Percentiles rank a stretch among this genome's conserved stretches.
Conservation (phyloP, 2,888 invertebrate genomes). For the Leucoma salicis region DNA sequence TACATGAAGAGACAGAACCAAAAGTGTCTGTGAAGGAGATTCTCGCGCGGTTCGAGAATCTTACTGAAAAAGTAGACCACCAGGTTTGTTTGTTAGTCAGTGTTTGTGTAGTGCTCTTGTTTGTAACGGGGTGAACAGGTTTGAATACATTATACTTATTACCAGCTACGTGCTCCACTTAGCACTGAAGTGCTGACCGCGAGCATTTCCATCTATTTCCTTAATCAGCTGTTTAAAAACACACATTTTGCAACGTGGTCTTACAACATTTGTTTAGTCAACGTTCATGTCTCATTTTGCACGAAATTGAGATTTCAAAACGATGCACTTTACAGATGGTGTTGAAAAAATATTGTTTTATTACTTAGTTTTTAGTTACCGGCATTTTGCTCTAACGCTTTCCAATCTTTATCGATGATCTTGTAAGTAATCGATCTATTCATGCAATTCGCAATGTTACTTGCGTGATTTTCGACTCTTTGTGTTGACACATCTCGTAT, state of each 20-base stretch:
- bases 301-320: constrained; percentile 37
- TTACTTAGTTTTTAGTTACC: constrained; percentile 28
- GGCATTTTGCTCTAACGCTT: constrained; percentile 35
- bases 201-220: constrained; percentile 26
- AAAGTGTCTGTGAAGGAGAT: constrained; percentile 93
- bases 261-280: constrained; percentile 36
- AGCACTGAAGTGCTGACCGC: constrained; percentile 14
- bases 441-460: constrained; percentile 26
- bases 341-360: constrained; percentile 40
- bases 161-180: constrained; percentile 23
- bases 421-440: constrained; percentile 47
- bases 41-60: constrained; percentile 89
- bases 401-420: constrained; percentile 48
- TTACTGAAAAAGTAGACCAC: constrained; percentile 75
- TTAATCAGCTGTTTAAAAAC: constrained; percentile 39
- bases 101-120: constrained; percentile 31
- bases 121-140: constrained; percentile 33
- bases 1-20: constrained; percentile 90
- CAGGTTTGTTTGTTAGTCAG: constrained; percentile 52
- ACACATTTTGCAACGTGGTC: constrained; percentile 31
- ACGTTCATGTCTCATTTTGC: constrained; percentile 24
- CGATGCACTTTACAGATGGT: constrained; percentile 18
- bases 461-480: constrained; percentile 13
- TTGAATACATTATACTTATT: constrained; percentile 21
- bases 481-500: constrained; percentile 17